phyloP scores from a whole-genome alignment of 2,888 invertebrate genomes.

The Eulithis testata region DNA sequence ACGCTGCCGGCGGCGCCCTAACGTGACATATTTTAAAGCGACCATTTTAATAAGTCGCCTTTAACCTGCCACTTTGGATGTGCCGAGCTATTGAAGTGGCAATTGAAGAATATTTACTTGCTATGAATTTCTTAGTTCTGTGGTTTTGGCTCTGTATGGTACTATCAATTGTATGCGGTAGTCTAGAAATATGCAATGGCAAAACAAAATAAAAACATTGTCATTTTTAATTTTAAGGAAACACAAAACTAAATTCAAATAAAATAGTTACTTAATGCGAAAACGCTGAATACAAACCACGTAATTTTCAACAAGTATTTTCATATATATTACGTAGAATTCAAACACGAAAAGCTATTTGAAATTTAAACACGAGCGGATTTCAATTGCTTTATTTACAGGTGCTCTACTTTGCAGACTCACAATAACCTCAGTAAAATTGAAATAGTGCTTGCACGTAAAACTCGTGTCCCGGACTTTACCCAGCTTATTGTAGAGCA shows the following conservation, averaged over 20 bases:
- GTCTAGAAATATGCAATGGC: no score
- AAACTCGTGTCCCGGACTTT: slow-evolving; percentile 35
- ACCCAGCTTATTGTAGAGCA: slow-evolving; percentile 42
- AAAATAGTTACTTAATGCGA: no score
- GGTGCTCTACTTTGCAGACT: slow-evolving; percentile 25
- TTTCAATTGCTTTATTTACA: slow-evolving; percentile 32
- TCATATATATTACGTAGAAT: slow-evolving; percentile 3
- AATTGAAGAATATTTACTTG: background rate
- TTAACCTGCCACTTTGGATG: slow-evolving; percentile 63
- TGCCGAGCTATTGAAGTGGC: slow-evolving; percentile 50
- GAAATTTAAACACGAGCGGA: slow-evolving; percentile 20
- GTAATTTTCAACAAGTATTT: background rate
- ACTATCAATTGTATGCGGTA: no score
- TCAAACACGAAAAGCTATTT: slow-evolving; percentile 11
- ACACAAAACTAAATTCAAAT: no score
- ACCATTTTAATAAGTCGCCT: slow-evolving; percentile 80
- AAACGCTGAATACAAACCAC: no score
- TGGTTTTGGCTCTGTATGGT: no score
- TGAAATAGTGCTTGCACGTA: slow-evolving; percentile 37
- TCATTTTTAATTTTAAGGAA: no score
- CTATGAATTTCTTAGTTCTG: slow-evolving; percentile 3
- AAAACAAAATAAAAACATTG: no score
- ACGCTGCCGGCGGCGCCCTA: slow-evolving; percentile 61
- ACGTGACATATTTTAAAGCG: slow-evolving; percentile 81
- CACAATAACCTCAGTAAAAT: slow-evolving; percentile 34